Evolutionary conservation across 2,113 vertebrate genomes (phyloP).

Genomic region (Stegostoma tigrinum): DNA sequence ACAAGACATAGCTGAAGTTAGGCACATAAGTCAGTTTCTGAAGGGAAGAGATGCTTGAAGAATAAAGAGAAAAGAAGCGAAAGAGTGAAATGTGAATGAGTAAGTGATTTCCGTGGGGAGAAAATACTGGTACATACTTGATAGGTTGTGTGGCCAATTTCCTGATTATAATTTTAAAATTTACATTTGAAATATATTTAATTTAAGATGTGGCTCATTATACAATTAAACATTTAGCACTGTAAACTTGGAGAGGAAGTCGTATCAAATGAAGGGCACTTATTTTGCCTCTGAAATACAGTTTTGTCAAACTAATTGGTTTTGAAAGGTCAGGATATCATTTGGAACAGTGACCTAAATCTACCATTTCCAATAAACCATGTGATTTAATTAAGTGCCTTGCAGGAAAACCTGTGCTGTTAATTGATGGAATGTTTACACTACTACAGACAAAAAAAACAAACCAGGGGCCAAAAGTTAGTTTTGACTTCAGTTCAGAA

Average conservation of each 20-base stretch:
- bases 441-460: too few species aligned
- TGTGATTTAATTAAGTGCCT: too few species aligned
- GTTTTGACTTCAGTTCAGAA: too few species aligned
- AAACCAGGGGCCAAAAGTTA: too few species aligned
- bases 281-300: neutral
- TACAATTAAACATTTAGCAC: neutral
- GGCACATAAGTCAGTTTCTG: neutral
- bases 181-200: neutral
- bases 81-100: neutral
- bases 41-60: neutral
- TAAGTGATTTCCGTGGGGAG: neutral
- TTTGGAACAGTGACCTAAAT: too few species aligned
- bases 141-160: neutral
- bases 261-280: neutral
- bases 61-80: neutral
- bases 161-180: neutral
- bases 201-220: neutral
- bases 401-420: too few species aligned
- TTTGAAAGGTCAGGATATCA: too few species aligned
- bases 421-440: too few species aligned
- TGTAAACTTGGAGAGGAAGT: neutral
- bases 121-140: neutral
- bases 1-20: neutral
- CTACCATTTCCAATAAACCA: too few species aligned
- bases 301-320: too few species aligned